These are phyloP conservation scores for Subanguina moxae DNA, from an alignment of 1,140 invertebrate species.

Conservation along the genomic window DNA sequence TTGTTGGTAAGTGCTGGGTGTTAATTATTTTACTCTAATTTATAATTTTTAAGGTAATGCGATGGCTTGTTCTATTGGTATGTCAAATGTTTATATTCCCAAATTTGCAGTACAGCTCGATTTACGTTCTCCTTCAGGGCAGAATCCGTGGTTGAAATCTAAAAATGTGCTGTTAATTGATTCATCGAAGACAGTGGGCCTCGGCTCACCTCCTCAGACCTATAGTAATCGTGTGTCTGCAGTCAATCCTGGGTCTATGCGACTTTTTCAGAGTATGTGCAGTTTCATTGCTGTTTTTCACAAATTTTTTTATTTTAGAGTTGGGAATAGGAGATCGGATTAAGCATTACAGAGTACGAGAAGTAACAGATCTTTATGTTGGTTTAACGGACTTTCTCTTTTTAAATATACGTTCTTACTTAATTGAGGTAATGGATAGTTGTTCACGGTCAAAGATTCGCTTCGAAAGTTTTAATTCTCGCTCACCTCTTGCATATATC, in stretches of 20 bases:
- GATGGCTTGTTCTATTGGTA: constrained; percentile 47
- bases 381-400: neutral
- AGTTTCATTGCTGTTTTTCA: neutral
- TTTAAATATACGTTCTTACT: constrained; percentile 9
- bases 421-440: constrained; percentile 11
- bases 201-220: neutral
- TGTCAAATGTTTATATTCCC: constrained; percentile 6
- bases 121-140: constrained; percentile 25
- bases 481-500: constrained; percentile 32
- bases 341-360: constrained; percentile 32
- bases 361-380: constrained; percentile 41
- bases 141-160: constrained; percentile 18
- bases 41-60: constrained; percentile 27
- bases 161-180: constrained; percentile 42
- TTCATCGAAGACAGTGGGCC: constrained; percentile 11
- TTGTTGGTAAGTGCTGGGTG: no score
- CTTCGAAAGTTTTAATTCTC: constrained; percentile 29
- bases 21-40: no score
- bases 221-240: constrained; percentile 49
- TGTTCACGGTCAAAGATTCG: constrained; percentile 41
- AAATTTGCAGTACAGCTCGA: neutral
- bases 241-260: constrained; percentile 36
- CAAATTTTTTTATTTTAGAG: constrained; percentile 26
- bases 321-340: constrained; percentile 39
- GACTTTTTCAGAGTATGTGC: constrained; percentile 39